Evolutionary conservation across 2,113 vertebrate genomes (phyloP), one percentile per base, ranked within the genome.

Genomic region (Euleptes europaea): DNA sequence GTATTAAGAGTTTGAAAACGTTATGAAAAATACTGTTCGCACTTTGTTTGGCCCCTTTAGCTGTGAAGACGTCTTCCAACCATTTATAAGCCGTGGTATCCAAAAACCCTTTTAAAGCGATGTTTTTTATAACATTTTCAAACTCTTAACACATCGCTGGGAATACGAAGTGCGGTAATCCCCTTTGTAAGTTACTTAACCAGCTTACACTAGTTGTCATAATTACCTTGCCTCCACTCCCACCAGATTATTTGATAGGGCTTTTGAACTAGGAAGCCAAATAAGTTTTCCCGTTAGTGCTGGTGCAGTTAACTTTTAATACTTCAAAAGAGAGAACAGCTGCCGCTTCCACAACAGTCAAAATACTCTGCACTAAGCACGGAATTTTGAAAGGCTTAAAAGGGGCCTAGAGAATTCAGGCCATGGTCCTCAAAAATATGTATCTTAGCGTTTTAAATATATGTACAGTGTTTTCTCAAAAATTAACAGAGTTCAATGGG

Each of bases 161-260:
- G n/a, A n/a, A n/a, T n/a, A n/a, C n/a, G n/a, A n/a, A n/a, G n/a
- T n/a, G n/a, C n/a, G n/a, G n/a, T n/a, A n/a, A n/a, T n/a, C n/a
- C n/a, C n/a, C 88, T 94, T 91, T 94, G 88, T 79, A 95, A 89
- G 93, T 93, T 90, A 90, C 90, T 91, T 51, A 92, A 91, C 92
- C 91, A 80, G 91, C 93, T 91, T 89, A 57, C 70, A 42, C 51
- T 90, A 91, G 93, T 92, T 90, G 57, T 65, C 87, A 73, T 26
- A 83, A 91, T 85, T 83, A 85, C 60, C 84, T 82, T 66, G 54
- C 75, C 90, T 91, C 90, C 89, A 88, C 82, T 93, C 92, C 88
- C 83, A 72, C 83, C 42, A 84, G 92, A 92, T 91, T 91, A 83
- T 4, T 38, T 35, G 10, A 75, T 23, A 76, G 71, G 71, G 57